Conservation (phyloP, 2,113 vertebrate genomes). For the Vicugna pacos region DNA sequence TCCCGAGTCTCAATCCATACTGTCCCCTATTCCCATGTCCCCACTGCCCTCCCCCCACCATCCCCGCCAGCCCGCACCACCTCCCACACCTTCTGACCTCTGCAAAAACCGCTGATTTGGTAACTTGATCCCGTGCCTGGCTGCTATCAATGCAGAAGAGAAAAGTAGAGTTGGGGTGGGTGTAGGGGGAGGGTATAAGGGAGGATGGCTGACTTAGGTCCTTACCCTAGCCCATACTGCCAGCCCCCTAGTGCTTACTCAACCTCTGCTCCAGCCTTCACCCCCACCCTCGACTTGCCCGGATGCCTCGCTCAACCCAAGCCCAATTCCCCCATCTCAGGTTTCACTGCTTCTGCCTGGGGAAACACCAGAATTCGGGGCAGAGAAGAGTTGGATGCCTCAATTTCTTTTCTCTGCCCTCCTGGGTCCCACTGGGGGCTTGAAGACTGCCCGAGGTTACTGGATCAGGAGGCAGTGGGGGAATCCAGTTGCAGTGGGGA, state of each 20-base stretch:
- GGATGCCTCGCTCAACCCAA: neutral
- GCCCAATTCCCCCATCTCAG: neutral
- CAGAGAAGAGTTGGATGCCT: neutral
- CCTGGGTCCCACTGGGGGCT: neutral
- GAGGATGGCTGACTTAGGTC: neutral
- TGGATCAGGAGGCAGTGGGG: neutral
- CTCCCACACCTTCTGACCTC: slow-evolving; percentile 56
- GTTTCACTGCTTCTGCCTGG: slow-evolving; percentile 52
- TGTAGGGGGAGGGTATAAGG: neutral
- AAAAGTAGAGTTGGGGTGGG: neutral
- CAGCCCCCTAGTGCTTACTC: neutral
- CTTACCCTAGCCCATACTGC: neutral
- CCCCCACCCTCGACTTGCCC: neutral
- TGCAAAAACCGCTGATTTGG: neutral
- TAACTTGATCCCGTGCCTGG: slow-evolving; percentile 37
- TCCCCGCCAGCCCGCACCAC: neutral
- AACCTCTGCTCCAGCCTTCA: neutral
- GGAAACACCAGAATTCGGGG: neutral
- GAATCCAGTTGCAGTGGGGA: neutral
- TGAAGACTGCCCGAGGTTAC: neutral
- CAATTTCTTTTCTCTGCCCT: neutral
- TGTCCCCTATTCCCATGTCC: neutral
- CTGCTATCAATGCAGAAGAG: slow-evolving; percentile 22
- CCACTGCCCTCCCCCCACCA: neutral
- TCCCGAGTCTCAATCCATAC: neutral